Evolutionary conservation across 2,113 vertebrate genomes (phyloP).

Genomic region (Xenopus laevis): DNA sequence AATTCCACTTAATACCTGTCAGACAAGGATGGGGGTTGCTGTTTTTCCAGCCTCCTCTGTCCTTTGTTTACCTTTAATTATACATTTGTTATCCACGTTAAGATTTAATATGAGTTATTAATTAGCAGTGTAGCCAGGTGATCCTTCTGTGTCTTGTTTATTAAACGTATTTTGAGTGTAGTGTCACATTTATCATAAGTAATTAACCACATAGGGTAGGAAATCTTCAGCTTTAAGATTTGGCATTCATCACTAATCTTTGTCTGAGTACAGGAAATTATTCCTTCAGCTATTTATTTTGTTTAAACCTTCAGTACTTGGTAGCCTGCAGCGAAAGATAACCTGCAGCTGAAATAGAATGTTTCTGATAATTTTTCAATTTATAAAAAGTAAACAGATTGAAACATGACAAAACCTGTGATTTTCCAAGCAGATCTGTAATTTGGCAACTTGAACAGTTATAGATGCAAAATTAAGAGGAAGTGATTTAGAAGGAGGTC

Average conservation of each 20-base stretch:
- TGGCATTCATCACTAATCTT: conserved; percentile 64
- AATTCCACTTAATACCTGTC: conserved; percentile 27
- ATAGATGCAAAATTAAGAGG: background rate
- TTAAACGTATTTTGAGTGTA: conserved; percentile 55
- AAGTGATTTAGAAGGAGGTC: background rate
- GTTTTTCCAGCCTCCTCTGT: conserved; percentile 28
- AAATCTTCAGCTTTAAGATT: conserved; percentile 58
- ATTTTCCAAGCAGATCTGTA: conserved; percentile 57
- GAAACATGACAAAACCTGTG: conserved; percentile 68
- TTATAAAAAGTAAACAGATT: conserved; percentile 73
- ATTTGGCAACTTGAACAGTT: conserved; percentile 33
- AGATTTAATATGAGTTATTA: conserved; percentile 44
- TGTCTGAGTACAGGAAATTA: conserved; percentile 64
- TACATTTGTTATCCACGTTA: conserved; percentile 41
- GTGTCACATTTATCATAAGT: conserved; percentile 57
- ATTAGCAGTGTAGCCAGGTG: conserved; percentile 49
- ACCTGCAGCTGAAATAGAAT: conserved; percentile 62
- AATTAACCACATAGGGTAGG: conserved; percentile 65
- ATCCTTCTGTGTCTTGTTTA: conserved; percentile 50
- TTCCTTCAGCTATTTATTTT: conserved; percentile 62
- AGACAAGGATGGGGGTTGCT: conserved; percentile 15
- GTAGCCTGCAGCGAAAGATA: conserved; percentile 71
- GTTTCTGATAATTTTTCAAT: conserved; percentile 84
- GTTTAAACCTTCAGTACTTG: conserved; percentile 54
- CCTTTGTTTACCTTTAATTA: conserved; percentile 46